Evolutionary conservation across 2,113 vertebrate genomes (phyloP).

Genomic region (Phalacrocorax brasilianus): DNA sequence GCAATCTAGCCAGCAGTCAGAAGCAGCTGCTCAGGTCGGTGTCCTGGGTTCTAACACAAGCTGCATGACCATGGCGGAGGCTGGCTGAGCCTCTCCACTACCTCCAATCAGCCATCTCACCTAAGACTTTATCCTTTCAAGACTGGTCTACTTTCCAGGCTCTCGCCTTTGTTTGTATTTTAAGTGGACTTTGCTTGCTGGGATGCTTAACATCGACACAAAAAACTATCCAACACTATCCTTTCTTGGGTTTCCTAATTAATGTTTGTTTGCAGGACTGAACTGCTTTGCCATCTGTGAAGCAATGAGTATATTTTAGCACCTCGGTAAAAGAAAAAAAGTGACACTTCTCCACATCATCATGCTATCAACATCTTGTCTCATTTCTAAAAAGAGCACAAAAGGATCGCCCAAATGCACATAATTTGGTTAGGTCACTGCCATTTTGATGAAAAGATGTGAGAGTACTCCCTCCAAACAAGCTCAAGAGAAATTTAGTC

Average conservation of each 20-base stretch:
- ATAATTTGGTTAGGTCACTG: not conserved
- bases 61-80: rapidly evolving
- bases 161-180: not conserved
- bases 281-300: slow-evolving; percentile 34
- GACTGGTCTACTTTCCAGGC: not conserved
- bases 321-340: not conserved
- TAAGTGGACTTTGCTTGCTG: not conserved
- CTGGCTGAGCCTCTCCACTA: not conserved
- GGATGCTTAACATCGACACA: not conserved
- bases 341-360: not conserved
- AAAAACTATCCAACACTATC: not conserved
- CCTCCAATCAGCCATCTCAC: not conserved
- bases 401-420: not conserved
- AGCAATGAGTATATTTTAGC: slow-evolving; percentile 42
- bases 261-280: not conserved
- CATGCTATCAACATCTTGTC: slow-evolving; percentile 3
- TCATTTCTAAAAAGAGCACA: not conserved
- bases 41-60: not conserved
- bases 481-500: not conserved
- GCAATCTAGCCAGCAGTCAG: not conserved
- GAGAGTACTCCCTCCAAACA: not conserved
- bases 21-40: not conserved
- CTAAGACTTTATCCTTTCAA: not conserved
- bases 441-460: not conserved
- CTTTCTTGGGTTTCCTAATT: not conserved